Base-by-base conservation (phyloP, 2,888 invertebrate genomes). In the Creontiades dilutus region DNA sequence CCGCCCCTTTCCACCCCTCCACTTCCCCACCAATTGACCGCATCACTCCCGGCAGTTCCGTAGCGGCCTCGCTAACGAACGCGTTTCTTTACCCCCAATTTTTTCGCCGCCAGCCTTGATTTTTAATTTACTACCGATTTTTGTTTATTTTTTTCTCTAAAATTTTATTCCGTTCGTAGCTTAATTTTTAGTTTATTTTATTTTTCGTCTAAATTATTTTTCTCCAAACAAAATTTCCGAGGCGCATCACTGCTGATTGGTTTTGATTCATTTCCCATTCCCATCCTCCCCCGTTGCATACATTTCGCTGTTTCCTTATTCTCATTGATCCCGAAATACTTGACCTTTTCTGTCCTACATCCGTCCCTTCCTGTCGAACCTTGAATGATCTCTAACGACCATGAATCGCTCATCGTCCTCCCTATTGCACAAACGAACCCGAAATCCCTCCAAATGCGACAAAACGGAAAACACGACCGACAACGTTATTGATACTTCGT, bases 1-100 rank as follows among this genome's bases (percentile, higher is more conserved):
- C 48, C 7, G 12, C 57, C 84, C 84, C 57, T 27, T n/a, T n/a
- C 19, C 27, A 12, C 57, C 84, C 57, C 84, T 27, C 46, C 48
- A 16, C 23, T 48, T 19, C 84, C 84, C 84, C 57, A 28, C 84
- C 55, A 57, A 85, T 85, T 85, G 84, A 85, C 84, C 84, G 84
- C 84, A 85, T 85, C 78, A 57, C 48, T 85, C 84, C 81, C 84
- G n/a, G 28, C 84, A 85, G 84, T 85, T 52, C 57, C 84, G 57
- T 85, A 85, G 84, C 84, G 84, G 57, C 84, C 52, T 23, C 84
- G 84, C 84, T 85, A 48, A n/a, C 84, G 28, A n/a, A 57, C 55
- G 57, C 57, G 28, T 27, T n/a, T 9, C 57, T 46, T 37, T 19
- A 2, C 57, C 48, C 48, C 37, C 28, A 9, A 57, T 57, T 85